Evolutionary conservation across 2,888 invertebrate species (phyloP).

Genomic region (Iphiclides podalirius): DNA sequence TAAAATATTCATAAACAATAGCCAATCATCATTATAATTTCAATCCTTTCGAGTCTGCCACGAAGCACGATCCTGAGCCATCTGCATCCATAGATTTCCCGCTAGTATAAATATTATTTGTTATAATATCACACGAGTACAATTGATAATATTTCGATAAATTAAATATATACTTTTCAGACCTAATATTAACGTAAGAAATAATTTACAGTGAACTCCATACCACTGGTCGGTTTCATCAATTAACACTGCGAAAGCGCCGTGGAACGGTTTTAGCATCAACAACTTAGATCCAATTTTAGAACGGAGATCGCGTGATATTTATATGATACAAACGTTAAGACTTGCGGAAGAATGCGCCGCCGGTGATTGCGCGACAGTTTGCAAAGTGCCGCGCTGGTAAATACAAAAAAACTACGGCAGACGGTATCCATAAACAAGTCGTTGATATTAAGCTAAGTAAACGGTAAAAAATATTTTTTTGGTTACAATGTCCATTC

Average conservation of each 20-base stretch:
- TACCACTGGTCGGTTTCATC: constrained; percentile 49
- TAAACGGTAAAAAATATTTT: not conserved
- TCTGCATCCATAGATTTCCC: no score
- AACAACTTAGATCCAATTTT: constrained; percentile 45
- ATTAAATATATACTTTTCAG: no score
- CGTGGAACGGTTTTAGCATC: constrained; percentile 46
- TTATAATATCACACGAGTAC: no score
- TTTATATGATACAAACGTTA: constrained; percentile 40
- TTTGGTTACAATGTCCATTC: constrained; percentile 86
- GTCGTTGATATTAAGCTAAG: not conserved
- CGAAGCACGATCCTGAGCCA: no score
- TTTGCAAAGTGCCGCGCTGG: not conserved
- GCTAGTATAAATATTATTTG: no score
- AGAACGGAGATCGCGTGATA: constrained; percentile 44
- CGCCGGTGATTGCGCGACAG: constrained; percentile 24
- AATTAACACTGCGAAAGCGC: constrained; percentile 51
- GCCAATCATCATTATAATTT: no score
- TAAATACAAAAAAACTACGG: not conserved
- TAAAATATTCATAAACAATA: no score
- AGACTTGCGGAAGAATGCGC: constrained; percentile 36
- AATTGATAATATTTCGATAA: no score
- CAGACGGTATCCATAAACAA: not conserved
- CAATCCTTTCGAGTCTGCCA: no score
- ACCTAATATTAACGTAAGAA: no score
- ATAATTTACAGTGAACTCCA: constrained; percentile 37